Evolutionary conservation across 2,797 vertebrate genomes (phyloP).

Genomic region (Oophaga sylvatica): DNA sequence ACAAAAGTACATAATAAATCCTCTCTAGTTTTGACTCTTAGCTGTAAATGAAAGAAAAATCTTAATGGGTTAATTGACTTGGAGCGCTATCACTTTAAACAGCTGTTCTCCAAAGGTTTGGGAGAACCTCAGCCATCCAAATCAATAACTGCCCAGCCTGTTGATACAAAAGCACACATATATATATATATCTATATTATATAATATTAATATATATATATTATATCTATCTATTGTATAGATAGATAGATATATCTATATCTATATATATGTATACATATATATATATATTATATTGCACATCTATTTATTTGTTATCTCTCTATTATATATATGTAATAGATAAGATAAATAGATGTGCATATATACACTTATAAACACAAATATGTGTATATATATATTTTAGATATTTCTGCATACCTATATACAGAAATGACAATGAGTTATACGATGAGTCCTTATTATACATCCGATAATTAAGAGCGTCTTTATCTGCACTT

Average conservation of each 20-base stretch:
- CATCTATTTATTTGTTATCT: too few species aligned
- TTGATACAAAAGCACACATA: neutral
- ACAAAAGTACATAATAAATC: neutral
- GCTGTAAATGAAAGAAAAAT: neutral
- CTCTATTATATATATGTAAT: too few species aligned
- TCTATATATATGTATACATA: too few species aligned
- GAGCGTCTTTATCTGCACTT: constrained; percentile 24
- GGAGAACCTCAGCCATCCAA: constrained; percentile 62
- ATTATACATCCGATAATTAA: constrained; percentile 33
- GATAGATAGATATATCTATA: neutral
- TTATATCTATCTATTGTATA: too few species aligned
- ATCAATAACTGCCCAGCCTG: constrained; percentile 66
- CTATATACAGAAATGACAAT: neutral
- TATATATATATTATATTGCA: too few species aligned
- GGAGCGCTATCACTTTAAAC: constrained; percentile 76
- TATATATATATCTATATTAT: constrained; percentile 14
- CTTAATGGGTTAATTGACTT: constrained; percentile 78
- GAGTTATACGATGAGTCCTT: neutral
- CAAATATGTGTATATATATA: neutral
- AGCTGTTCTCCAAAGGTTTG: constrained; percentile 73
- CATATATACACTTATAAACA: neutral
- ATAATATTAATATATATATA: constrained; percentile 13
- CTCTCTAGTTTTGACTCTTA: neutral
- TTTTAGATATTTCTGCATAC: neutral
- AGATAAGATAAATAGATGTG: too few species aligned